Conservation (phyloP, 53 echinoderm and acorn worm genomes). For the Luidia sarsii region DNA sequence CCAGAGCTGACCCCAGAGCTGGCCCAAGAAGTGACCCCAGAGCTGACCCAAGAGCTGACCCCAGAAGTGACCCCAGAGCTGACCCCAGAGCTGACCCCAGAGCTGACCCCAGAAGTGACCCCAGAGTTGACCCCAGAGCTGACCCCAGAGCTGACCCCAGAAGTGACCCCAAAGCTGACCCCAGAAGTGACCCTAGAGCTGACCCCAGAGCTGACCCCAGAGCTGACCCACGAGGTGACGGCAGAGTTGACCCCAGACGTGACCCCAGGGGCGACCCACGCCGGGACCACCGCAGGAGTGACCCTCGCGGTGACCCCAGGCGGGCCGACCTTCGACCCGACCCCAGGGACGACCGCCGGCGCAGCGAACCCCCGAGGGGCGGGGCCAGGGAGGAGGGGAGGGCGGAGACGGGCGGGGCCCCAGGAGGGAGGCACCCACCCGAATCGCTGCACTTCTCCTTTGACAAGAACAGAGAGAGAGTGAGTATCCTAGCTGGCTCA, state of each 20-base stretch:
- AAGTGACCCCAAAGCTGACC: too few relatives aligned
- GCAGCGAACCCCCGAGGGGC: background rate
- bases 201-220: conserved; percentile 14
- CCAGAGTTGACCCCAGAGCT: background rate
- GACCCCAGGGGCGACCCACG: too few relatives aligned
- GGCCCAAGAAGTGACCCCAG: too few relatives aligned
- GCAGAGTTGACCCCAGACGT: too few relatives aligned
- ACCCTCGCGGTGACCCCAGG: too few relatives aligned
- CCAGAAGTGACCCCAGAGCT: too few relatives aligned
- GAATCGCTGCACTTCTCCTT: conserved; percentile 19
- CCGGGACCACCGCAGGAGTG: too few relatives aligned
- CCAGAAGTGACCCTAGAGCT: background rate
- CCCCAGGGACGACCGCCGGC: background rate
- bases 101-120: conserved; percentile 9
- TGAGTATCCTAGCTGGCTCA: background rate
- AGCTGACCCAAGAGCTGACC: too few relatives aligned
- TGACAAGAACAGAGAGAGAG: conserved; percentile 18
- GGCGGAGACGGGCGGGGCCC: conserved; percentile 1
- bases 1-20: too few relatives aligned
- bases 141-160: conserved; percentile 12
- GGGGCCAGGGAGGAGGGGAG: background rate
- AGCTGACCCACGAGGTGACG: too few relatives aligned
- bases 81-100: conserved; percentile 5
- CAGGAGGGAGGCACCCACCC: conserved; percentile 11
- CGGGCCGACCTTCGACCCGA: too few relatives aligned